Base-by-base conservation (phyloP, 2,113 vertebrate genomes). In the Chaenogobius annularis region DNA sequence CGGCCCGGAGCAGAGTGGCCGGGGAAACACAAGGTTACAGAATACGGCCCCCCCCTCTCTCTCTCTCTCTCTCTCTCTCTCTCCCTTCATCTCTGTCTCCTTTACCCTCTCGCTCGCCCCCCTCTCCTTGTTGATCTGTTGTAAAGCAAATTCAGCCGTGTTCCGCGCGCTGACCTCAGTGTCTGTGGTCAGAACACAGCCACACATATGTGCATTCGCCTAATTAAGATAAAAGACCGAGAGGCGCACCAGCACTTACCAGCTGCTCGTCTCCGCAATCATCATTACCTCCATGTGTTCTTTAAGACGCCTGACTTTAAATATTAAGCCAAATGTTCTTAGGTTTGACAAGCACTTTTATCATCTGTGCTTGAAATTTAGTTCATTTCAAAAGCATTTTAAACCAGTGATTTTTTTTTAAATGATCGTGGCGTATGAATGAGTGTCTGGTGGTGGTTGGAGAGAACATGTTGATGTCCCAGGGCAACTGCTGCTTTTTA, bases 21-120 rank as follows among this genome's bases (percentile, higher is more conserved):
- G 63, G 82, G 90, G 81, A 84, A 91, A 91, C 81, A 80, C 91
- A 93, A 92, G 90, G 93, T 93, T 93, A 91, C 73, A 73, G 65
- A 70, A 61, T 31, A 86, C 80, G 75, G 74, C 83, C 70, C 78
- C 83, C 20, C 4, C 47, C 26, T 31, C 26, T 31, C 26, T 31
- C 26, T 31, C 26, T 31, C 26, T 31, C n/a, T 19, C 35, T 17
- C 26, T 46, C 22, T 52, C 70, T 46, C 22, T 68, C 66, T 65
- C 68, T 55, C 81, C 77, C 78, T 87, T 69, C 72, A 85, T 90
- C 87, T 86, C 77, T 89, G 86, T 89, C 89, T 91, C 72, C 78
- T 87, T 87, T 74, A 82, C 78, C 77, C 69, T 81, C 68, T 71
- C 77, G 8, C 23, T 59, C 70, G 62, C 75, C 77, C 68, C 58